Evolutionary conservation across 2,888 invertebrate genomes (phyloP).

Genomic region (Oconnorella tubifera): DNA sequence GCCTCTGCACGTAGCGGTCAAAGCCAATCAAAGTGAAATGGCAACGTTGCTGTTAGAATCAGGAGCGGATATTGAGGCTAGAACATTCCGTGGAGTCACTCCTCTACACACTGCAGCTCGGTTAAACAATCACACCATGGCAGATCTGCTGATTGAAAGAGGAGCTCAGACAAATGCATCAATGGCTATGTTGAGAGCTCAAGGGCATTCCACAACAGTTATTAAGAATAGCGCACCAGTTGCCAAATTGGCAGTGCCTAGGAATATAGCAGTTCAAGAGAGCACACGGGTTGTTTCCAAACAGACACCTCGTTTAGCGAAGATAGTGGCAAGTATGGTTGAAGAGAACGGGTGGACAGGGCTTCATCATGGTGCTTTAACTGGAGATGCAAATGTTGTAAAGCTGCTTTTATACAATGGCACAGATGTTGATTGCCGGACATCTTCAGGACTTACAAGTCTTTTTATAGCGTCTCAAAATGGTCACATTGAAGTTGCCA

Average conservation of each 20-base stretch:
- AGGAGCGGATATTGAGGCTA: slow-evolving; percentile 16
- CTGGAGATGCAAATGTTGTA: slow-evolving; percentile 17
- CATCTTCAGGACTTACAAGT: slow-evolving; percentile 20
- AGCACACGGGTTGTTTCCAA: too few relatives aligned
- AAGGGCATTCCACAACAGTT: too few relatives aligned
- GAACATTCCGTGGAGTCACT: slow-evolving; percentile 8
- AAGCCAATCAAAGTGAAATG: not conserved
- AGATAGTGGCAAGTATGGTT: not conserved
- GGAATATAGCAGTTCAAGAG: too few relatives aligned
- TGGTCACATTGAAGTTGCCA: slow-evolving; percentile 21
- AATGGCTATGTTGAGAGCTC: not conserved
- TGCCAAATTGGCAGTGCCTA: too few relatives aligned
- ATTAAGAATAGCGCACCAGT: too few relatives aligned
- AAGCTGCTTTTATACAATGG: slow-evolving; percentile 9
- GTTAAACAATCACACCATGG: slow-evolving; percentile 1
- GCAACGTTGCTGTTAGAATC: slow-evolving; percentile 8
- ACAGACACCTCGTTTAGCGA: not conserved
- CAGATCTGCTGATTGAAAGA: not conserved
- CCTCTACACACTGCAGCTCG: slow-evolving; percentile 13
- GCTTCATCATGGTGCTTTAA: slow-evolving; percentile 26
- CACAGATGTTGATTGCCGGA: slow-evolving; percentile 21
- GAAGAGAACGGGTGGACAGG: slow-evolving; percentile 21
- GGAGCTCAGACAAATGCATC: not conserved
- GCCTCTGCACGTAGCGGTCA: slow-evolving; percentile 18
- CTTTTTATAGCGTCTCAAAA: slow-evolving; percentile 28